Evolutionary conservation across 2,797 vertebrate genomes (phyloP).

Genomic region (Argya squamiceps): DNA sequence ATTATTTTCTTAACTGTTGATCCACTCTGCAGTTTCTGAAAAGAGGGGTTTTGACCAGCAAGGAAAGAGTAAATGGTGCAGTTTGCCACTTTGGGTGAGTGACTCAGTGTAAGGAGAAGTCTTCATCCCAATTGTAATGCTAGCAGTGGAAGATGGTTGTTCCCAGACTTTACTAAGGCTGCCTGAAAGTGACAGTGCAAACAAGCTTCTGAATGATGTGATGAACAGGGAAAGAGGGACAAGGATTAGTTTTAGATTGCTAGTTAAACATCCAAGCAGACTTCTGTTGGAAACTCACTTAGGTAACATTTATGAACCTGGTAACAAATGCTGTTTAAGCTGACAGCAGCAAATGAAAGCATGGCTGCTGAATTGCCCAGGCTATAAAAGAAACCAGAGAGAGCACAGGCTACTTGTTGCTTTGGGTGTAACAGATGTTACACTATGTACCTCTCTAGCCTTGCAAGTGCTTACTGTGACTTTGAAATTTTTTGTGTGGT

Average conservation of each 20-base stretch:
- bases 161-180: not conserved
- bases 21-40: not conserved
- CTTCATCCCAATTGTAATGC: not conserved
- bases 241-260: not conserved
- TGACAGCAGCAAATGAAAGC: not conserved
- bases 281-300: not conserved
- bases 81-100: not conserved
- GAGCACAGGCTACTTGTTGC: not conserved
- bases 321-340: not conserved
- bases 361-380: not conserved
- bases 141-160: not conserved
- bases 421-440: not conserved
- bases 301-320: not conserved
- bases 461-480: not conserved
- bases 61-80: not conserved
- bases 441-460: not conserved
- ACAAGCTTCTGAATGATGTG: not conserved
- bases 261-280: not conserved
- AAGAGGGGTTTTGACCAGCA: not conserved
- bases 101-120: fast-evolving
- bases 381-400: not conserved
- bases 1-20: not conserved
- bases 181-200: not conserved
- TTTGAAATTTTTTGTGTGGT: not conserved
- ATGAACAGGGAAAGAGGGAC: not conserved